Base-by-base conservation (phyloP, 2,888 invertebrate species). In the Megamerina dolium region DNA sequence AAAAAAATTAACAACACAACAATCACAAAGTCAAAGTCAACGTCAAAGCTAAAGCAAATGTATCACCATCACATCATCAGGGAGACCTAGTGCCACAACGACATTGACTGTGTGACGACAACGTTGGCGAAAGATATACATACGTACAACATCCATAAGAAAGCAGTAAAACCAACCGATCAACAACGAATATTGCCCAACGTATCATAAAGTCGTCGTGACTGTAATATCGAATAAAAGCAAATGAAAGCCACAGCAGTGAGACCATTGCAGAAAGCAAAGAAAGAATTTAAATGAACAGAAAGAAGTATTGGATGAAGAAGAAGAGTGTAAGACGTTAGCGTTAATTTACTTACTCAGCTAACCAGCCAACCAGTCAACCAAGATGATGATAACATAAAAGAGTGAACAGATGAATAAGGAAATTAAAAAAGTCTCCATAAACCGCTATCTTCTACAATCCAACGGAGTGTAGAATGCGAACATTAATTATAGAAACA, bases 401-500 rank as follows among this genome's bases (percentile, higher is more conserved):
- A 34, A 21, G 20, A 14, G 12, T 21, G 14, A 21, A 21, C 13
- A 19, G 19, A 41, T 14, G n/a, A n/a, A n/a, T n/a, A n/a, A n/a
- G n/a, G n/a, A n/a, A n/a, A n/a, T 16, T 14, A 27, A 14, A 23
- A 29, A 48, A 41, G 38, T 46, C 46, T 43, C 41, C 43, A 41
- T 41, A 32, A 38, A 46, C 42, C 46, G 42, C 46, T 46, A 46
- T 39, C 13, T 41, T 33, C 26, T 17, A 19, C n/a, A n/a, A n/a
- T n/a, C n/a, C n/a, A n/a, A n/a, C n/a, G n/a, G n/a, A n/a, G n/a
- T n/a, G n/a, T n/a, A n/a, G n/a, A n/a, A n/a, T n/a, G n/a, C n/a
- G n/a, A n/a, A n/a, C n/a, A n/a, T n/a, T n/a, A n/a, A n/a, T n/a
- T n/a, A n/a, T n/a, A n/a, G n/a, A n/a, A n/a, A n/a, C n/a, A n/a